A percentile compares a stretch with the other conserved stretches of the same genome.
phyloP scores from a whole-genome alignment of 2,888 invertebrate genomes.

The Biston betularia region DNA sequence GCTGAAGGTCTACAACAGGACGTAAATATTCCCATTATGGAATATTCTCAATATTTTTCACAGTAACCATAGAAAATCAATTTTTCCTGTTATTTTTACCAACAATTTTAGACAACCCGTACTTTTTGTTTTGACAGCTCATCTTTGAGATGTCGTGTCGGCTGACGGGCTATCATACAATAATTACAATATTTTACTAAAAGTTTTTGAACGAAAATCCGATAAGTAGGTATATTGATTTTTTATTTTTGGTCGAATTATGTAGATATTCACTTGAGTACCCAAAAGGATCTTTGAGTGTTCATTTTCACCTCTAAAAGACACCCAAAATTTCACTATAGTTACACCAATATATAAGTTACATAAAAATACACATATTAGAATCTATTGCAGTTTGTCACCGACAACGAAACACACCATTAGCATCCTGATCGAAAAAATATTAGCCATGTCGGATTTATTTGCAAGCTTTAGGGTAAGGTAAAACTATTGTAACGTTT shows the following conservation, averaged over 20 bases:
- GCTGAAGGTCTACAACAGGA: slow-evolving; percentile 85
- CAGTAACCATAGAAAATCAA: slow-evolving; percentile 44
- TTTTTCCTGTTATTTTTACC: slow-evolving; percentile 24
- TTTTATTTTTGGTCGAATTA: too few species aligned
- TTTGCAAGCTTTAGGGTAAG: background rate
- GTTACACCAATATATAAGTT: too few species aligned
- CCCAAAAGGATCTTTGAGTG: background rate
- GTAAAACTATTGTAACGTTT: background rate
- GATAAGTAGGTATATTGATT: too few species aligned
- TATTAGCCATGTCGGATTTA: slow-evolving; percentile 62
- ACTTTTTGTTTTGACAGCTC: slow-evolving; percentile 6
- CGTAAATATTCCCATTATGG: slow-evolving; percentile 79
- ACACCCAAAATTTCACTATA: background rate
- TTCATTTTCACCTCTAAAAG: background rate
- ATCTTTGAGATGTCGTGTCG: slow-evolving; percentile 7
- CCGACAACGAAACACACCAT: slow-evolving; percentile 61
- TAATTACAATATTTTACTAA: background rate
- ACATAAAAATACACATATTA: background rate
- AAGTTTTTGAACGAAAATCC: slow-evolving; percentile 8
- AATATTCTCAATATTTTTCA: slow-evolving; percentile 38
- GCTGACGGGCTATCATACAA: background rate
- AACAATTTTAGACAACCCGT: slow-evolving; percentile 3
- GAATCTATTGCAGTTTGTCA: background rate
- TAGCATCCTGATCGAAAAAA: slow-evolving; percentile 66
- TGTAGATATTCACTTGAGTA: too few species aligned